These are phyloP conservation scores for Protonibea diacanthus DNA, from an alignment of 2,797 vertebrate genomes.

Conservation along the genomic window DNA sequence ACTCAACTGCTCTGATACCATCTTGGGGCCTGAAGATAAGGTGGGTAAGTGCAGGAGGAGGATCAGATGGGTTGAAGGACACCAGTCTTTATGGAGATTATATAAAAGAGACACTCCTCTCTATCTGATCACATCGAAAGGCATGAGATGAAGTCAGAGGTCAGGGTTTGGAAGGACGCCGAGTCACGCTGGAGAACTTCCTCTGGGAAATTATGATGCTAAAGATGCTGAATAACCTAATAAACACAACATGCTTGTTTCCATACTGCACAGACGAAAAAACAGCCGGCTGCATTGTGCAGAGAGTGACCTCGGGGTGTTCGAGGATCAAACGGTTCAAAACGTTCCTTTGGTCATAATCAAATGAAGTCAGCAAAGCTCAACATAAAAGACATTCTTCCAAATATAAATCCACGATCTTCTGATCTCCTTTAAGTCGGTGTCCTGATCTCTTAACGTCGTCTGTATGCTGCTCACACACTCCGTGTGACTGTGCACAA, in stretches of 20 bases:
- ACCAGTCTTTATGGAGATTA: conserved; percentile 64
- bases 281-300: conserved; percentile 44
- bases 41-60: conserved; percentile 74
- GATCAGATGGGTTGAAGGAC: conserved; percentile 77
- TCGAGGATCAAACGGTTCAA: conserved; percentile 67
- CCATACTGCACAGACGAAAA: conserved; percentile 4
- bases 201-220: conserved; percentile 22
- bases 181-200: conserved; percentile 3
- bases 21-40: conserved; percentile 80
- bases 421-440: conserved; percentile 12
- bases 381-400: conserved; percentile 46
- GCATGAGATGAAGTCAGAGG: conserved; percentile 59
- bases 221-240: conserved; percentile 36
- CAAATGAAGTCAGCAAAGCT: conserved; percentile 61
- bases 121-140: conserved; percentile 53
- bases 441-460: conserved; percentile 49
- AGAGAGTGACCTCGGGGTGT: conserved; percentile 44
- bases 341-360: conserved; percentile 51
- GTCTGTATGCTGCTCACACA: conserved; percentile 59
- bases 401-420: conserved; percentile 59
- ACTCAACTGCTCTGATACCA: conserved; percentile 78
- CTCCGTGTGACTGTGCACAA: conserved; percentile 49
- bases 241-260: conserved; percentile 20
- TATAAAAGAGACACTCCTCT: conserved; percentile 42
- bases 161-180: conserved; percentile 55